Evolutionary conservation across 2,113 vertebrate genomes (phyloP).

Genomic region (Otocyon megalotis): DNA sequence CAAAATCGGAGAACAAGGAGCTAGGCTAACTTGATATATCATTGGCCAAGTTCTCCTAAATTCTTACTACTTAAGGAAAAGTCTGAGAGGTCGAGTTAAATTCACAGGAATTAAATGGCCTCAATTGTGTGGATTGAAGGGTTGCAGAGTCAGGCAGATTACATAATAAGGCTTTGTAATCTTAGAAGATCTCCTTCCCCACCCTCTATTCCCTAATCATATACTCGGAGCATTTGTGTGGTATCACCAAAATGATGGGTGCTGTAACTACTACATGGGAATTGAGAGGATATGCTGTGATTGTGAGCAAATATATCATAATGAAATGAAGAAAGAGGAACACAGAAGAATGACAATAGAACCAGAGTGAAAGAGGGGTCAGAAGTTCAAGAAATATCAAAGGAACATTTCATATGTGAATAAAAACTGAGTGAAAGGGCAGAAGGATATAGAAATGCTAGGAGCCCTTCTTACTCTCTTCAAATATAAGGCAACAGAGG

Average conservation of each 20-base stretch:
- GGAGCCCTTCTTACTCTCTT: neutral
- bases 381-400: constrained; percentile 61
- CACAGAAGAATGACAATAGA: neutral
- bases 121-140: constrained; percentile 42
- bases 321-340: constrained; percentile 16
- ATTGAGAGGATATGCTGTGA: constrained; percentile 63
- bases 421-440: neutral
- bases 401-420: neutral
- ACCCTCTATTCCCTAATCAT: constrained; percentile 70
- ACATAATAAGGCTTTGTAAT: constrained; percentile 68
- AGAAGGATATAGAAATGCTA: neutral
- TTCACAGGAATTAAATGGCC: constrained; percentile 59
- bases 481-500: neutral
- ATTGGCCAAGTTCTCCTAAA: neutral
- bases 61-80: constrained; percentile 30
- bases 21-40: neutral
- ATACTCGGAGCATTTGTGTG: constrained; percentile 61
- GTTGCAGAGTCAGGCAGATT: constrained; percentile 66
- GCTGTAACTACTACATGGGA: constrained; percentile 45
- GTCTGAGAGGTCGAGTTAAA: neutral
- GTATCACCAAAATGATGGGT: constrained; percentile 74
- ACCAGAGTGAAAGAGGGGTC: constrained; percentile 46
- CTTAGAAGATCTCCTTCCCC: constrained; percentile 55
- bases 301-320: neutral
- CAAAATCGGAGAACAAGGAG: constrained; percentile 45